These are phyloP conservation scores for Gallinago paraguaiae DNA, from an alignment of 2,113 vertebrate species.

Conservation along the genomic window DNA sequence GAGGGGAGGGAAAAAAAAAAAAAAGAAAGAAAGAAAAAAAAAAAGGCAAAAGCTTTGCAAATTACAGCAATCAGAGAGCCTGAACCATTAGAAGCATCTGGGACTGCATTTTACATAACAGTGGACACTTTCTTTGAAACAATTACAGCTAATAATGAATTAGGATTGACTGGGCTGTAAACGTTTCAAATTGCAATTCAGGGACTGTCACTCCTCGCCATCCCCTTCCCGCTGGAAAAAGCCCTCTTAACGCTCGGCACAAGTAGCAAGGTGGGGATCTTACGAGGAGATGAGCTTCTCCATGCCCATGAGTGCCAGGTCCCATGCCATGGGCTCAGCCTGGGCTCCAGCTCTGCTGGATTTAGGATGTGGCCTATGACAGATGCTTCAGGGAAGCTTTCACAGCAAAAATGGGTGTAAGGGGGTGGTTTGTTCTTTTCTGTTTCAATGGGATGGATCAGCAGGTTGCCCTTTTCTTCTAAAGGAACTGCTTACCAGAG, in stretches of 20 bases:
- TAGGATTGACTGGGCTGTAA: slow-evolving; percentile 63
- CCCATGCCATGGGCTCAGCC: accelerated
- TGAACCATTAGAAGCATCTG: slow-evolving; percentile 75
- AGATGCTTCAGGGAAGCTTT: neutral
- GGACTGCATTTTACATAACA: slow-evolving; percentile 75
- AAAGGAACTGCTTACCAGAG: neutral
- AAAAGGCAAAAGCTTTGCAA: slow-evolving; percentile 62
- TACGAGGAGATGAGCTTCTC: neutral
- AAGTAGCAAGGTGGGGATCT: neutral
- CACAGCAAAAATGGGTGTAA: neutral
- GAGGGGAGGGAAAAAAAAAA: neutral
- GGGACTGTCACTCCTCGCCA: slow-evolving; percentile 38
- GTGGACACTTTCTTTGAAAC: slow-evolving; percentile 75
- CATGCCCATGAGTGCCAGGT: accelerated
- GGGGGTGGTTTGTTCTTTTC: neutral
- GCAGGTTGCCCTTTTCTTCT: neutral
- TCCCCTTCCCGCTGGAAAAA: slow-evolving; percentile 22
- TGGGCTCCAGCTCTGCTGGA: neutral
- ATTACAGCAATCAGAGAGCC: slow-evolving; percentile 76
- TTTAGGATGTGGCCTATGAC: neutral
- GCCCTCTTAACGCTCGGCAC: neutral
- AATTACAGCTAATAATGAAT: slow-evolving; percentile 77
- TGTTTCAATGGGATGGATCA: neutral
- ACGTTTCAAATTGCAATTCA: slow-evolving; percentile 68
- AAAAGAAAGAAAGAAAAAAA: neutral